Conservation (phyloP, 2,797 vertebrate genomes). For the Propithecus deckenii region DNA sequence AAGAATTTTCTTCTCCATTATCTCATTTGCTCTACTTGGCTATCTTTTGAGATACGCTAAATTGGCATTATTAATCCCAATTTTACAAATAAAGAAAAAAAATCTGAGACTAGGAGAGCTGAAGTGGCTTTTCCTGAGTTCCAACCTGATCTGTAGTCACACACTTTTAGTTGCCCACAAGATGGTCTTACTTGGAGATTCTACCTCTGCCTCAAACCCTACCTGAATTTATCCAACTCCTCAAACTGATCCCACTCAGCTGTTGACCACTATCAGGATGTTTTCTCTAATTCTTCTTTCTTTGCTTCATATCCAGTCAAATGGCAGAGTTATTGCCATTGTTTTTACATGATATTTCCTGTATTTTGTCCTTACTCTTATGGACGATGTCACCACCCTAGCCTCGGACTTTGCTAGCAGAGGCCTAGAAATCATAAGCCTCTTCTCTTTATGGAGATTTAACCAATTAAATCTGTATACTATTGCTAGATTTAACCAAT, state of each 20-base stretch:
- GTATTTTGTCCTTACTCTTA: background rate
- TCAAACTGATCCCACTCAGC: background rate
- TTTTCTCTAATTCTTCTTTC: background rate
- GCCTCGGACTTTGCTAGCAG: background rate
- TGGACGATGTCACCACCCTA: background rate
- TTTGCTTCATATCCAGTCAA: background rate
- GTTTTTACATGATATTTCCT: background rate
- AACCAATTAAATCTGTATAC: background rate
- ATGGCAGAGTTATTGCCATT: background rate
- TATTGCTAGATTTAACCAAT: background rate
- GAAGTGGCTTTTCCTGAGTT: background rate
- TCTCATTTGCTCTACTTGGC: background rate
- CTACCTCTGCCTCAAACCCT: background rate
- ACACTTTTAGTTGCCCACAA: background rate
- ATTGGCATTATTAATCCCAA: background rate
- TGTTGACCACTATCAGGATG: background rate
- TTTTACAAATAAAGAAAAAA: constrained; percentile 6
- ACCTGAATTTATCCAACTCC: background rate
- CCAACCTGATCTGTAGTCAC: background rate
- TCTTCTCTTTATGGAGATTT: background rate
- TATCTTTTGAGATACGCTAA: background rate
- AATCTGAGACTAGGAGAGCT: background rate
- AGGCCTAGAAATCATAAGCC: background rate
- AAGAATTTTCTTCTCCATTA: background rate
- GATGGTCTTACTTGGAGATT: background rate